Evolutionary conservation across 1,140 invertebrate genomes (phyloP), one percentile per base, ranked within the genome.

Genomic region (Stratiolaelaps scimitus): DNA sequence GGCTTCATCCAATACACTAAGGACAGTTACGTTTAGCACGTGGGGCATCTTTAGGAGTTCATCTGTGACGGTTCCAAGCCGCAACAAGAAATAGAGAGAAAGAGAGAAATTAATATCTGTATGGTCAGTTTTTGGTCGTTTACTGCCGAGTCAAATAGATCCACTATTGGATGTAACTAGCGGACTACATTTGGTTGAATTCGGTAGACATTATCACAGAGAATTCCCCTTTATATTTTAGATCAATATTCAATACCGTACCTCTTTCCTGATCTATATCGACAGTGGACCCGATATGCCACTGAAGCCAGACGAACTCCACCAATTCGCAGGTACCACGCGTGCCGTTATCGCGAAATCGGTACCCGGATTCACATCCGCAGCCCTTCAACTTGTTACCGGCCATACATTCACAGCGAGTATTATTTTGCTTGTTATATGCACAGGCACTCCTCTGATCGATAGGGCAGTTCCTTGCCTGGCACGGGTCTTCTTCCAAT

Each of bases 341-440:
- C 4, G 34, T 40, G 10, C 34, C 34, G 10, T 40, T 40, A 40
- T 40, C 34, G 34, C 34, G 4, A 40, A 40, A 40, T 40, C 34
- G 34, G 10, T 40, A 60, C 1, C 53, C 53, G 20, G 26, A 26
- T 60, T 60, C 53, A 26, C 53, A 60, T 5, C 34, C 23, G 20
- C 53, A 60, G 53, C 53, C 53, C 4, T 29, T 34, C 6, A 60
- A 34, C 2, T 34, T n/a, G 23, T 60, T 60, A 17, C 53, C 53
- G 26, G 53, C 53, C 53, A 29, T 34, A 26, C 53, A 60, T 60
- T 60, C 53, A 60, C 53, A 60, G 15, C 20, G 13, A 23, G 53
- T 34, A 26, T 60, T 60, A 17, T 34, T 60, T 17, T 60, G 26
- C 15, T 60, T 60, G 15, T 26, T 20, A 15, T 15, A 60, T 15